A percentile compares a stretch with the other conserved stretches of the same genome.
Evolutionary conservation across 2,113 vertebrate species (phyloP).

Genomic region (Bujurquina vittata): DNA sequence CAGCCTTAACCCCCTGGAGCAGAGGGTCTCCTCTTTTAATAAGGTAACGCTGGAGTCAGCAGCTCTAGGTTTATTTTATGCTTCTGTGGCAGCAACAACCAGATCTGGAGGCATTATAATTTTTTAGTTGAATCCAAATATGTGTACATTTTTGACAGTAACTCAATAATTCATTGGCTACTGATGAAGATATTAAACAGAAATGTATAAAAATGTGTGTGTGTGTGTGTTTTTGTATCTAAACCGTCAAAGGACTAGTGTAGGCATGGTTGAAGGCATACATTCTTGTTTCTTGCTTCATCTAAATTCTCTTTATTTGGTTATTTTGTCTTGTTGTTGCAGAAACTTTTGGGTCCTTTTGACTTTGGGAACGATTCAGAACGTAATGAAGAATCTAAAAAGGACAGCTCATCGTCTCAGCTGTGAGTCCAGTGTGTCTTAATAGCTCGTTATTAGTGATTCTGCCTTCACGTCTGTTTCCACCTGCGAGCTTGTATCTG

Average conservation of each 20-base stretch:
- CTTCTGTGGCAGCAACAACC: neutral
- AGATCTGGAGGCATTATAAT: neutral
- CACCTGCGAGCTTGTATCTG: slow-evolving; percentile 1
- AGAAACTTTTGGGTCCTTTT: slow-evolving; percentile 98
- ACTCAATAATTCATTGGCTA: neutral
- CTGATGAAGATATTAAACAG: neutral
- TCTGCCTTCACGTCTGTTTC: neutral
- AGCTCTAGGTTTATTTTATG: neutral
- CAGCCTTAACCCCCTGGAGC: slow-evolving; percentile 93
- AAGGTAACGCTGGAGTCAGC: slow-evolving; percentile 83
- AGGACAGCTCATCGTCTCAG: slow-evolving; percentile 89
- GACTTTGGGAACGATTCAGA: slow-evolving; percentile 94
- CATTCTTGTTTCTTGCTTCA: neutral
- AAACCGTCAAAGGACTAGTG: neutral
- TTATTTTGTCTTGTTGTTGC: slow-evolving; percentile 9
- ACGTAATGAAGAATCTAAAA: slow-evolving; percentile 91
- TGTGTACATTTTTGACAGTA: neutral
- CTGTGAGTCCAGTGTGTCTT: slow-evolving; percentile 82
- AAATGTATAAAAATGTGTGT: neutral
- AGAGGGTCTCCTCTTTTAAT: slow-evolving; percentile 95
- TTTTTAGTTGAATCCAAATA: neutral
- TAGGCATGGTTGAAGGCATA: neutral
- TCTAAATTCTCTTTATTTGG: neutral
- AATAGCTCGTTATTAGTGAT: neutral
- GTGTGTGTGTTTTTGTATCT: neutral